A percentile compares a stretch with the other conserved stretches of the same genome.
These are phyloP conservation scores for Saccopteryx leptura DNA, from an alignment of 2,113 vertebrate genomes.

Conservation along the genomic window DNA sequence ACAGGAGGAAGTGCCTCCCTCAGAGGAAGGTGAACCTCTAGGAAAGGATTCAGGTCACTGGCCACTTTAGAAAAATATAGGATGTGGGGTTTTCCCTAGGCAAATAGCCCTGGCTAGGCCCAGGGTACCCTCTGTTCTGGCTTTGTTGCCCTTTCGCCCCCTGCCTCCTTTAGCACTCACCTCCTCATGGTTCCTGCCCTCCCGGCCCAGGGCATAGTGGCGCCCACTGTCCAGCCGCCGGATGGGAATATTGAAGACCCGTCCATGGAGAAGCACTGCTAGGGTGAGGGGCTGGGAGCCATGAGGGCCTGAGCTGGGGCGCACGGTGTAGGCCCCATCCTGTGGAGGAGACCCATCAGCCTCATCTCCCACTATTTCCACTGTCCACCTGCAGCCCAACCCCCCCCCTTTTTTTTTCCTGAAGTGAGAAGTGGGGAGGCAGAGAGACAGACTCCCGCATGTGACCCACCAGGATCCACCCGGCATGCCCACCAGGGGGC, in stretches of 20 bases:
- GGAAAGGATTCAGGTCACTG: neutral
- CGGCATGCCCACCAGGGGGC: no score
- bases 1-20: neutral
- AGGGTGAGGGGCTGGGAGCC: slow-evolving; percentile 92
- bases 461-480: no score
- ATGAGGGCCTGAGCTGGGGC: slow-evolving; percentile 89
- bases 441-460: no score
- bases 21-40: neutral
- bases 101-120: neutral
- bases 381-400: neutral
- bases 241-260: slow-evolving; percentile 95
- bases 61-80: neutral
- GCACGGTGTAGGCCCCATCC: slow-evolving; percentile 93
- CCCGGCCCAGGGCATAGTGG: slow-evolving; percentile 91
- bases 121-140: neutral
- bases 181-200: slow-evolving; percentile 91
- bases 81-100: neutral
- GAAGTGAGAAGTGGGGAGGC: no score
- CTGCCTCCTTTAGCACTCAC: slow-evolving; percentile 80
- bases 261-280: slow-evolving; percentile 90
- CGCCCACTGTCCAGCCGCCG: slow-evolving; percentile 86
- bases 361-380: neutral
- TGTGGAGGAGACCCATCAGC: slow-evolving; percentile 64
- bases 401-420: no score
- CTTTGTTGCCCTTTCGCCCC: neutral